Evolutionary conservation across 1,140 invertebrate genomes (phyloP).

Genomic region (Argopecten irradians): DNA sequence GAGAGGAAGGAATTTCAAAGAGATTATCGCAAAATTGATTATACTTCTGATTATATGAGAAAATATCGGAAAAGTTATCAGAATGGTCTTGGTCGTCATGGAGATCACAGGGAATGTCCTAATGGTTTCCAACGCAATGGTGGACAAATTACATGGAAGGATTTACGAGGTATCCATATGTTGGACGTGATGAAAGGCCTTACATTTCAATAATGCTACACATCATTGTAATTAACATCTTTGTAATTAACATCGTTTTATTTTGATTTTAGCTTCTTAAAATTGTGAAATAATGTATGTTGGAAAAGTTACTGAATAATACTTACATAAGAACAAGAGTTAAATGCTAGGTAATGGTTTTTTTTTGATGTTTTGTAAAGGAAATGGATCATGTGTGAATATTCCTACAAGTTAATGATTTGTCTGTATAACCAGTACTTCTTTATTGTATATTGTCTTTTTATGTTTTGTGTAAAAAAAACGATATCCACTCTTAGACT

Average conservation of each 20-base stretch:
- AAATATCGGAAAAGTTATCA: not conserved
- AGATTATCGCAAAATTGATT: not conserved
- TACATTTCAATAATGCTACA: conserved; percentile 1
- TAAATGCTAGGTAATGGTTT: too few species aligned
- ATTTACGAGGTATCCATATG: not conserved
- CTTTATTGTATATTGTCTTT: too few species aligned
- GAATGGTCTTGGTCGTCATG: conserved; percentile 14
- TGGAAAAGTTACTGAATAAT: too few species aligned
- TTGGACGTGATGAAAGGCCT: not conserved
- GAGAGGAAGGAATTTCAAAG: not conserved
- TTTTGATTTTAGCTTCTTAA: not conserved
- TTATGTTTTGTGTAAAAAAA: too few species aligned
- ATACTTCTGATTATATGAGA: conserved; percentile 11
- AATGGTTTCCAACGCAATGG: conserved; percentile 7
- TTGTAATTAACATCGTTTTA: not conserved
- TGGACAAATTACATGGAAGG: not conserved
- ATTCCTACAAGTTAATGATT: too few species aligned
- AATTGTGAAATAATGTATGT: not conserved
- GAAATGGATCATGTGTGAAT: too few species aligned
- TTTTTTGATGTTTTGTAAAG: too few species aligned
- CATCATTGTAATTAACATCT: not conserved
- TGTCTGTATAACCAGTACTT: too few species aligned
- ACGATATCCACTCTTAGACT: too few species aligned
- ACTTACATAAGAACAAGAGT: too few species aligned
- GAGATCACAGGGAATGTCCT: not conserved